Evolutionary conservation across 2,888 invertebrate genomes (phyloP), one percentile per base, ranked within the genome.

Genomic region (Geotrupes spiniger): DNA sequence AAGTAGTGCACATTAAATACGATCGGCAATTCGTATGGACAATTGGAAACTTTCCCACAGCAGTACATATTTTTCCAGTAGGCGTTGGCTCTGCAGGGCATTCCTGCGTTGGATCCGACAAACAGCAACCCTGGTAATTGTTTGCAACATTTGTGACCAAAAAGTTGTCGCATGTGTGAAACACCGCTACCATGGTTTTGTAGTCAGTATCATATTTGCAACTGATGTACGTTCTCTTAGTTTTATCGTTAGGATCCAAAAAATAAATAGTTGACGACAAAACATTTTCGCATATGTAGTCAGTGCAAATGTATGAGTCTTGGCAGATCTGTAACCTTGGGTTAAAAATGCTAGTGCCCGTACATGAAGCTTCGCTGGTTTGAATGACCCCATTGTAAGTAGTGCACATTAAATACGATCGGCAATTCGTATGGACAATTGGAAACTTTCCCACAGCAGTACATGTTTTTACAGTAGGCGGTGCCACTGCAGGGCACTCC

Each of bases 161-260:
- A n/a, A n/a, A n/a, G n/a, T 2, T 11, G 5, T 10, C 10, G 9
- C 29, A 29, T 11, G 29, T 29, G 10, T 11, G 29, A 29, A 29
- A 29, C 4, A 11, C 10, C 10, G 29, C 10, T 11, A 29, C 29
- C 10, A 11, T 11, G 4, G 10, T 10, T 29, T 29, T 29, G 5
- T 29, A 8, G 4, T 11, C 10, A 11, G 10, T 10, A 4, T 5
- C n/a, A 4, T 76, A 76, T 10, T 52, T 68, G 43, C 74, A 76
- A 12, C 25, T 39, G 10, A 21, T 17, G 8, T 39, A 39, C 12
- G 8, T 21, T 39, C 12, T 39, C 42, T 60, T 52, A 29, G 14
- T 29, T 1, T 4, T 12, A 31, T 31, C 28, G 16, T 31, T 39
- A 9, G 39, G 39, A 17, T 39, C 39, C 16, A 21, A 1, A 9